Conservation (phyloP, 2,888 invertebrate genomes). For the Perizoma affinitatum region DNA sequence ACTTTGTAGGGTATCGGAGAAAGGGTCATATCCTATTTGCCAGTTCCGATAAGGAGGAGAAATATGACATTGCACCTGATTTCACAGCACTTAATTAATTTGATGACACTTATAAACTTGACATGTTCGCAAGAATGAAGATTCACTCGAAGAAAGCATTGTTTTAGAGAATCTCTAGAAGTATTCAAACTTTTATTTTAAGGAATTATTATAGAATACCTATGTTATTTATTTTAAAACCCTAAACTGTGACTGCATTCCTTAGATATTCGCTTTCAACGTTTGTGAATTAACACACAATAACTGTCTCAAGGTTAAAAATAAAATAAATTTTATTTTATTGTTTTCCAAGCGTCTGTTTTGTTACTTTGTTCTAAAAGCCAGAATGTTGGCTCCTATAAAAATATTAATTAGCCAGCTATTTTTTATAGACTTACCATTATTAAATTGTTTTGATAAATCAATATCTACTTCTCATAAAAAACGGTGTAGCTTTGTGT, state of each 20-base stretch:
- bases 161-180: too few relatives aligned
- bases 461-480: not conserved
- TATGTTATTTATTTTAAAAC: not conserved
- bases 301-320: slow-evolving; percentile 43
- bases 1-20: slow-evolving; percentile 30
- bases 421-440: slow-evolving; percentile 4
- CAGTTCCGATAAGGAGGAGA: slow-evolving; percentile 30
- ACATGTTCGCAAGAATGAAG: slow-evolving; percentile 7
- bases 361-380: slow-evolving; percentile 5
- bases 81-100: slow-evolving; percentile 2
- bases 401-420: slow-evolving; percentile 6
- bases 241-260: slow-evolving; percentile 11
- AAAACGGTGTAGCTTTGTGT: too few relatives aligned
- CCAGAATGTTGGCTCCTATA: slow-evolving; percentile 4
- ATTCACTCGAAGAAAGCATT: too few relatives aligned
- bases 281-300: slow-evolving; percentile 28
- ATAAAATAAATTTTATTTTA: slow-evolving; percentile 31
- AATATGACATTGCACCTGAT: slow-evolving; percentile 20
- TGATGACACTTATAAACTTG: slow-evolving; percentile 24
- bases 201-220: too few relatives aligned
- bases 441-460: slow-evolving; percentile 1
- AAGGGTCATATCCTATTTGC: slow-evolving; percentile 37
- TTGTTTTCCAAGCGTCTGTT: slow-evolving; percentile 16
- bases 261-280: slow-evolving; percentile 26
- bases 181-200: too few relatives aligned